Evolutionary conservation across 2,113 vertebrate genomes (phyloP).

Genomic region (Todiramphus saurophagus): DNA sequence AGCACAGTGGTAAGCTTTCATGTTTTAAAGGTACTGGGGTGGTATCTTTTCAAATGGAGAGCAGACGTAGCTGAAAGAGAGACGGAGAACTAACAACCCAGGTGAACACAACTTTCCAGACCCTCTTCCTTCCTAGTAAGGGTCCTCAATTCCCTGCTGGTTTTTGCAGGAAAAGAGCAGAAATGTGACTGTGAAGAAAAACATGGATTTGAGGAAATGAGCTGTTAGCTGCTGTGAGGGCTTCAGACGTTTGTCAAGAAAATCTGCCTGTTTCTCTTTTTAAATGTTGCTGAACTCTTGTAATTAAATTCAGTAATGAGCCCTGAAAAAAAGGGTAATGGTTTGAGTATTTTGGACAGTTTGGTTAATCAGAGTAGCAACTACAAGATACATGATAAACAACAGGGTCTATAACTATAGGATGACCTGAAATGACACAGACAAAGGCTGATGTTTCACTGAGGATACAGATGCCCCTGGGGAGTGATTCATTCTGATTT

Average conservation of each 20-base stretch:
- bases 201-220: neutral
- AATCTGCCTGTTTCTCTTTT: neutral
- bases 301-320: neutral
- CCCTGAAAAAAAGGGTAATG: neutral
- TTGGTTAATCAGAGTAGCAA: neutral
- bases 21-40: neutral
- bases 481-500: constrained; percentile 4
- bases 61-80: neutral
- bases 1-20: neutral
- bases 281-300: neutral
- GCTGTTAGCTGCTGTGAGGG: neutral
- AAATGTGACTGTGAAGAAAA: neutral
- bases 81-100: fast-evolving
- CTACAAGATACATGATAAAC: neutral
- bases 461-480: neutral
- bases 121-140: neutral
- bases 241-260: neutral
- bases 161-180: neutral
- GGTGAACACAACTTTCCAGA: neutral
- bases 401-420: neutral
- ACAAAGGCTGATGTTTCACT: neutral
- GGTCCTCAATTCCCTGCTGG: neutral
- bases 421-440: neutral
- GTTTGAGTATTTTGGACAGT: neutral
- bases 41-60: neutral